Base-by-base conservation (phyloP, 2,797 vertebrate species). In the Liparis tanakae region DNA sequence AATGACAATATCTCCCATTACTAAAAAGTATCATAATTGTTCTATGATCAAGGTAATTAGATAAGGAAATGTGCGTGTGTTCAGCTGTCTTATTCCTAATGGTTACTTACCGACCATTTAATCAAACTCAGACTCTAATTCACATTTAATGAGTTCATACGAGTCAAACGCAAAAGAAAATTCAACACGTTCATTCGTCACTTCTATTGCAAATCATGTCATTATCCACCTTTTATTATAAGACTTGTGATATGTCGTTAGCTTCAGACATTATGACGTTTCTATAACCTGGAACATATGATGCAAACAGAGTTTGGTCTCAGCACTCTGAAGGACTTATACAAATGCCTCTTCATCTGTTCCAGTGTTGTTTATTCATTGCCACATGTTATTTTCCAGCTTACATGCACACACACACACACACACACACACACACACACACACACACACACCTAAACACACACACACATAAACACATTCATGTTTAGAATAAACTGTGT, bases 61-160 rank as follows among this genome's bases (percentile, higher is more conserved):
- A 81, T 80, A 60, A 69, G 71, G 64, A 83, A 83, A 81, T 63
- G 53, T 81, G 71, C 53, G 30, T 58, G 33, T 70, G 66, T 72
- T 63, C 72, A 81, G 72, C 62, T 15, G 59, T 56, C 51, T 80
- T 78, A 60, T 80, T 83, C 43, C 65, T 72, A 63, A 76, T 69
- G 46, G 70, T 85, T 80, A 79, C 70, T 81, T 61, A 84, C 74
- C 3, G 13, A 60, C 56, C 72, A 53, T 77, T 88, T 83, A 86
- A 86, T 90, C 79, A 86, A 82, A 84, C 71, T 68, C 46, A 46
- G 79, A 62, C 65, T 34, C 67, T 88, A 72, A 87, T 83, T 84
- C 65, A 78, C 65, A 71, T 86, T 83, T 88, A 84, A 86, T 87
- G 78, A 86, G 78, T 89, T 91, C 71, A 74, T 80, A 68, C n/a